phyloP scores from a whole-genome alignment of 2,888 invertebrate species.

The Meteorus colon region DNA sequence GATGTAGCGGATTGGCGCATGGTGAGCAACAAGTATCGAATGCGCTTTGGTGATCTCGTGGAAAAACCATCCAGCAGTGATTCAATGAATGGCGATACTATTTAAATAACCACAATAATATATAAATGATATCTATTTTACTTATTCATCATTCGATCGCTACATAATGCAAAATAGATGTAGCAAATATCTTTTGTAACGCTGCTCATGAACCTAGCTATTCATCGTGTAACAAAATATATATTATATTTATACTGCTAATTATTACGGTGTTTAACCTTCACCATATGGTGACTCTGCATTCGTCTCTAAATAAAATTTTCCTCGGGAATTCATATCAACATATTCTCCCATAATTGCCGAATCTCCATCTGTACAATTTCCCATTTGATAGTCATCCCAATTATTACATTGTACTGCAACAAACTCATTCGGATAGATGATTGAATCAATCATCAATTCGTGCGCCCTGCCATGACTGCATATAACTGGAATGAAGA shows the following conservation, averaged over 20 bases:
- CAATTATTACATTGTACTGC: slow-evolving; percentile 77
- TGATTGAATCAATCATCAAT: slow-evolving; percentile 81
- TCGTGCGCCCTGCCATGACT: slow-evolving; percentile 81
- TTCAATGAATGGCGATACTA: slow-evolving; percentile 11
- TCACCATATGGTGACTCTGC: slow-evolving; percentile 76
- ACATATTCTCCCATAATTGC: slow-evolving; percentile 77
- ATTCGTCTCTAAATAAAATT: slow-evolving; percentile 79
- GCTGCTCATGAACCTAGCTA: background rate
- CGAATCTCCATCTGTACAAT: slow-evolving; percentile 65
- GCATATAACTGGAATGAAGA: slow-evolving; percentile 76
- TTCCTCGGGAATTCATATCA: slow-evolving; percentile 73
- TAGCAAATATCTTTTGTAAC: background rate
- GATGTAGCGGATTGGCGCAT: slow-evolving; percentile 74
- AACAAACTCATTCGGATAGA: slow-evolving; percentile 75
- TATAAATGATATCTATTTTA: background rate
- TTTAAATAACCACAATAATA: background rate
- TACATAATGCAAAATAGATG: background rate
- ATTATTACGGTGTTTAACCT: slow-evolving; percentile 55
- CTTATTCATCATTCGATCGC: no score
- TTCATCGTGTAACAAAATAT: background rate
- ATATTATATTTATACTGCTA: background rate
- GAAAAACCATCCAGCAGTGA: slow-evolving; percentile 59
- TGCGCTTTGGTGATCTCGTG: slow-evolving; percentile 68
- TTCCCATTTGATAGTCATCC: slow-evolving; percentile 72
- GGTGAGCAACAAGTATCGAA: slow-evolving; percentile 73